Evolutionary conservation across 2,113 vertebrate genomes (phyloP), one percentile per base, ranked within the genome.

Genomic region (Triplophysa dalaica): DNA sequence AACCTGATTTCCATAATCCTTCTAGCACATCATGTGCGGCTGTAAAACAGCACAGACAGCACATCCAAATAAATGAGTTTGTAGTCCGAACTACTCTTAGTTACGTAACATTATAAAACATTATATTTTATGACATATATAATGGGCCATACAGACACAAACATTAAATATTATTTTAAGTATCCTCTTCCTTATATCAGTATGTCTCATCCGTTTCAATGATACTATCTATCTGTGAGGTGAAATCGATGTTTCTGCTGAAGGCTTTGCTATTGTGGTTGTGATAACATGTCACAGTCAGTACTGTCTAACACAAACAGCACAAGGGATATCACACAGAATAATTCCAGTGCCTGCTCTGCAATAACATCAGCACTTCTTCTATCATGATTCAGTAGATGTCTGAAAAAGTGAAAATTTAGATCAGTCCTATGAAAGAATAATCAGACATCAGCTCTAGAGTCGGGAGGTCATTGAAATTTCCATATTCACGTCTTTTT

Each of bases 241-340:
- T 72, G 38, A 85, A 75, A 86, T 87, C 75, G 52, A 81, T 84
- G 86, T 78, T 65, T 75, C 65, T 64, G 62, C 50, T 75, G 21
- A 61, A 72, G 50, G 77, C 72, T 73, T 26, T 79, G 50, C 79
- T 72, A 70, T 77, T 38, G 21, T 72, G 78, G 77, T 77, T 72
- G 52, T 84, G 67, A 80, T 60, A 60, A 67, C 60, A 45, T 78
- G 75, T 24, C 76, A 67, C 78, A 29, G 24, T 62, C 69, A 45
- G 67, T 48, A 50, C 62, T 24, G 81, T 65, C 70, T 61, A 48
- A 38, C 79, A 41, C 41, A 67, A 81, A 74, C 70, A 50, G 52
- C 19, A n/a, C 29, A 29, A 41, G 48, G 48, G 43, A 77, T 73
- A 77, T 52, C 52, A 73, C 54, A 74, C 69, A 43, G 52, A 70